phyloP scores from a whole-genome alignment of 2,113 vertebrate genomes.

The Seriola rivoliana region DNA sequence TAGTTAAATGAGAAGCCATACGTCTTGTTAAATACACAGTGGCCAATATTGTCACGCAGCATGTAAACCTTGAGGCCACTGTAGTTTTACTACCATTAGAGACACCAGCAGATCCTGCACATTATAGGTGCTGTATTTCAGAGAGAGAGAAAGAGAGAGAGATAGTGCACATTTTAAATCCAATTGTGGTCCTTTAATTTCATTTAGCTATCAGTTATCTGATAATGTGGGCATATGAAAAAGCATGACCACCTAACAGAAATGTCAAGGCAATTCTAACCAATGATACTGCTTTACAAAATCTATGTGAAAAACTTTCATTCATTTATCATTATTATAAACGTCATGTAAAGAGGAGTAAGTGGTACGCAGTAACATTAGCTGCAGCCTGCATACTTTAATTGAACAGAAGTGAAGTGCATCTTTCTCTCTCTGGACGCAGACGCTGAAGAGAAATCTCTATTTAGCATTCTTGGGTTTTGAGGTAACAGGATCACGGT shows the following conservation, averaged over 20 bases:
- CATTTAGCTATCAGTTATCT: not conserved
- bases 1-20: too few species aligned
- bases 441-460: conserved; percentile 22
- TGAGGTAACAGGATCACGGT: conserved; percentile 25
- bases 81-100: too few species aligned
- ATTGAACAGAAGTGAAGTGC: not conserved
- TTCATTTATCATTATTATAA: not conserved
- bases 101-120: too few species aligned
- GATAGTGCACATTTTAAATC: not conserved
- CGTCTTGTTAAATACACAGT: too few species aligned
- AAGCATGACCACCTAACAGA: not conserved
- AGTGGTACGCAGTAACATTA: not conserved
- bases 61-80: too few species aligned
- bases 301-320: too few species aligned
- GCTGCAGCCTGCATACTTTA: not conserved
- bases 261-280: not conserved
- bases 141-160: not conserved
- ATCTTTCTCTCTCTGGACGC: not conserved
- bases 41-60: too few species aligned
- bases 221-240: not conserved
- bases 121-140: too few species aligned
- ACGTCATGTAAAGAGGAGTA: not conserved
- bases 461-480: conserved; percentile 12
- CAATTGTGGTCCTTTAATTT: not conserved
- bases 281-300: not conserved